phyloP scores from a whole-genome alignment of 2,797 vertebrate genomes.

The Crypturellus tataupa region DNA sequence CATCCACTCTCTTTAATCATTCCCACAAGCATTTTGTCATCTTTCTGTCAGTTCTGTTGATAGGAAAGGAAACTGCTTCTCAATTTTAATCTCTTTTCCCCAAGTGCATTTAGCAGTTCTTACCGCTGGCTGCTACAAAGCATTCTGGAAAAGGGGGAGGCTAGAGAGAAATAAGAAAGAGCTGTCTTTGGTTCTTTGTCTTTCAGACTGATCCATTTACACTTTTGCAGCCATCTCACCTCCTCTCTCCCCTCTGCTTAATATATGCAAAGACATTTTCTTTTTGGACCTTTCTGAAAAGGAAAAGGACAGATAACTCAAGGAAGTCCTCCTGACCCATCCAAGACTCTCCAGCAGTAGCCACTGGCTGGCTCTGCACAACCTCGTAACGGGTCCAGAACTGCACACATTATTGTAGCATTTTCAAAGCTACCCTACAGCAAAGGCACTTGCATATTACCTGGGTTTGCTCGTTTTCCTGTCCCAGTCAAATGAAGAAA shows the following conservation, averaged over 20 bases:
- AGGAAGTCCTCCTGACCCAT: neutral
- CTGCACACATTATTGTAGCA: neutral
- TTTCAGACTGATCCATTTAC: neutral
- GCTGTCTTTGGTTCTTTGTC: neutral
- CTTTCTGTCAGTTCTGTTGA: slow-evolving; percentile 54
- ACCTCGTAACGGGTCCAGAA: neutral
- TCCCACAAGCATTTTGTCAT: slow-evolving; percentile 57
- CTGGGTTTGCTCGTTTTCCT: neutral
- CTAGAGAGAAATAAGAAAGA: neutral
- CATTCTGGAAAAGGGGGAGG: neutral
- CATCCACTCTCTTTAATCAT: slow-evolving; percentile 35
- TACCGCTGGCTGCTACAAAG: slow-evolving; percentile 23
- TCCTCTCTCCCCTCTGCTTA: neutral
- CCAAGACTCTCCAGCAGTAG: neutral
- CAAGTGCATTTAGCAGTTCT: slow-evolving; percentile 25
- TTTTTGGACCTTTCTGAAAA: neutral
- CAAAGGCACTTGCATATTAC: neutral
- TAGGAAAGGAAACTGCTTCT: slow-evolving; percentile 18
- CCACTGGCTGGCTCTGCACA: neutral
- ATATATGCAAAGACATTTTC: slow-evolving; percentile 17
- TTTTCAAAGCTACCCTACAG: neutral
- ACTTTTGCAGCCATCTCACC: neutral
- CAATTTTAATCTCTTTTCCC: slow-evolving; percentile 59
- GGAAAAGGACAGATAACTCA: neutral
- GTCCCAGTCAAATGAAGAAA: neutral